A percentile compares a stretch with the other conserved stretches of the same genome.
Conservation (phyloP, 2,797 vertebrate genomes). For the Vireo griseus region DNA sequence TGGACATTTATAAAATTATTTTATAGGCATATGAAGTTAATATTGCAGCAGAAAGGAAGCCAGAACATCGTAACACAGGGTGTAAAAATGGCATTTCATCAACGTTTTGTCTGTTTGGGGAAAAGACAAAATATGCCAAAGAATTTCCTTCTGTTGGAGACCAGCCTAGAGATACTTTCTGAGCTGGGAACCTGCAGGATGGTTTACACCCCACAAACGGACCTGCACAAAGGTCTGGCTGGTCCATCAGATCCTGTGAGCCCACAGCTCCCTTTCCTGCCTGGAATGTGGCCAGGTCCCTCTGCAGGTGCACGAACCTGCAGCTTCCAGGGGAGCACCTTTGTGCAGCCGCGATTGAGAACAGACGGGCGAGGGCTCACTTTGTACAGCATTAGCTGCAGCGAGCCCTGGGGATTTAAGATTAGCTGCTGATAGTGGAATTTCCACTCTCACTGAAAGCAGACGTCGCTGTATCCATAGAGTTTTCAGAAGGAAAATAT, state of each 20-base stretch:
- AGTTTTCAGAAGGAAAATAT: not conserved
- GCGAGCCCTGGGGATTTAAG: not conserved
- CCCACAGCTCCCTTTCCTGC: not conserved
- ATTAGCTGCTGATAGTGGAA: not conserved
- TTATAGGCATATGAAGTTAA: not conserved
- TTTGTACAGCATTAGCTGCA: not conserved
- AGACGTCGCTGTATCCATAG: not conserved
- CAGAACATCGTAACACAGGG: not conserved
- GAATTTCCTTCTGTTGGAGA: not conserved
- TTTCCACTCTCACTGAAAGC: not conserved
- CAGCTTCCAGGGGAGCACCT: rapidly evolving
- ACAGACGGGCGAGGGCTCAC: not conserved
- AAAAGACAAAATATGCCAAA: rapidly evolving
- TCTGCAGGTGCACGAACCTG: not conserved
- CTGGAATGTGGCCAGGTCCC: not conserved
- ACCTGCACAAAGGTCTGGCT: not conserved
- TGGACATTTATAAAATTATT: not conserved
- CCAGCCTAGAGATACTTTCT: not conserved
- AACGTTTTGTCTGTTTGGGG: not conserved
- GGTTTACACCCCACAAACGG: not conserved
- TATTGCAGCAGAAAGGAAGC: not conserved
- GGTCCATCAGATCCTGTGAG: not conserved
- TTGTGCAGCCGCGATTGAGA: not conserved
- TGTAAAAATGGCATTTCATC: not conserved
- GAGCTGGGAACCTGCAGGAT: not conserved